These are phyloP conservation scores for Crotalus adamanteus DNA, from an alignment of 2,797 vertebrate genomes.

Conservation along the genomic window DNA sequence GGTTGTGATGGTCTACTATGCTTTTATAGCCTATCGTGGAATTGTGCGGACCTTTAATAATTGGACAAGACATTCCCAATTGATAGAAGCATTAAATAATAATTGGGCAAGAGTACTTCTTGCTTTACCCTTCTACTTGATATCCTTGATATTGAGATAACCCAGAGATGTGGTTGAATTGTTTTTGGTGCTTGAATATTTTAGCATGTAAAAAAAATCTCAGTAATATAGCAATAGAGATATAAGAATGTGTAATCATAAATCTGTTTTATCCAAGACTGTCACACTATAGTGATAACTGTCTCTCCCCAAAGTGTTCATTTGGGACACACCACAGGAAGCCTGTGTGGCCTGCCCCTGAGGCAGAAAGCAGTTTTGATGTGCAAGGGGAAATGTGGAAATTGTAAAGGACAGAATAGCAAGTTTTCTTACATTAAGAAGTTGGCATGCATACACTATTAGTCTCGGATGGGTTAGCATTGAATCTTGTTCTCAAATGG, in stretches of 20 bases:
- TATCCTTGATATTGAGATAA: neutral
- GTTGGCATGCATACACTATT: conserved; percentile 42
- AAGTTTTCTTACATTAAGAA: conserved; percentile 61
- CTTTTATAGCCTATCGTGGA: neutral
- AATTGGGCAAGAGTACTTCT: neutral
- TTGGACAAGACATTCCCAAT: neutral
- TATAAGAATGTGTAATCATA: conserved; percentile 26
- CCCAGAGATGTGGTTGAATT: neutral
- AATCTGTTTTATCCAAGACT: conserved; percentile 20
- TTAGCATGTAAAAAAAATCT: neutral
- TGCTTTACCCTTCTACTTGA: neutral
- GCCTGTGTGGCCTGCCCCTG: conserved; percentile 40
- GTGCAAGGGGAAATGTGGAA: conserved; percentile 45
- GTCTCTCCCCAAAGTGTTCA: conserved; percentile 4
- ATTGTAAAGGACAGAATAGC: conserved; percentile 39
- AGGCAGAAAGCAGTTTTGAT: conserved; percentile 51
- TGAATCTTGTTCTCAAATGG: conserved; percentile 49
- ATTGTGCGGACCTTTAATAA: neutral
- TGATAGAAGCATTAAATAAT: neutral
- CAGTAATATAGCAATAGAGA: conserved; percentile 9
- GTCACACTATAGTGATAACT: conserved; percentile 17
- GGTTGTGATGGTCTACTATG: neutral
- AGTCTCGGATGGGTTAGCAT: conserved; percentile 47
- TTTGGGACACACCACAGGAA: conserved; percentile 47
- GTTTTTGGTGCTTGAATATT: neutral